A percentile compares a stretch with the other conserved stretches of the same genome.
Conservation (phyloP, 1,140 invertebrate genomes). For the Trypoxylus dichotomus region DNA sequence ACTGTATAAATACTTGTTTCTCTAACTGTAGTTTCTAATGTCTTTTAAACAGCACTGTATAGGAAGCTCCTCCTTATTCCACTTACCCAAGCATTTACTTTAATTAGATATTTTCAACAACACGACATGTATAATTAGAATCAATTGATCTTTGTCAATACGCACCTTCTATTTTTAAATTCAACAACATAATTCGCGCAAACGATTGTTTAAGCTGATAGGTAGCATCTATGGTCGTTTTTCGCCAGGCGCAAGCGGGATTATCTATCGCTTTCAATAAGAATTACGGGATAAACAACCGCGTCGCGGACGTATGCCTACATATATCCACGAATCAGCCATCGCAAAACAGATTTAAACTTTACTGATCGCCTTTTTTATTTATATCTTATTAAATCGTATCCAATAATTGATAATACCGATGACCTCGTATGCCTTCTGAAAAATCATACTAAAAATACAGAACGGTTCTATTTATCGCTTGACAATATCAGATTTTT, state of each 20-base stretch:
- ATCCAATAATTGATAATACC: slow-evolving; percentile 19
- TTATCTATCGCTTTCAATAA: slow-evolving; percentile 14
- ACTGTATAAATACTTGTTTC: too few relatives aligned
- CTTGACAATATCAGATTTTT: slow-evolving; percentile 16
- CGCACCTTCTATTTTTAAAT: neutral
- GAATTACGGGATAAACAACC: slow-evolving; percentile 10
- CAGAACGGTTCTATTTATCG: slow-evolving; percentile 4
- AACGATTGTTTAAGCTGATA: slow-evolving; percentile 5
- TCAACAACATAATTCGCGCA: neutral
- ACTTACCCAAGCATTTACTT: neutral
- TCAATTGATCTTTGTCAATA: neutral
- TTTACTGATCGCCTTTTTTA: slow-evolving; percentile 9
- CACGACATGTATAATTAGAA: slow-evolving; percentile 6
- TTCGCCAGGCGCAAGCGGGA: neutral
- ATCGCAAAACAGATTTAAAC: slow-evolving; percentile 15
- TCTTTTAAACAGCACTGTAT: too few relatives aligned
- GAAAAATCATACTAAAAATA: slow-evolving; percentile 8
- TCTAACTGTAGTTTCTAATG: too few relatives aligned
- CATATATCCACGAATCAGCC: neutral
- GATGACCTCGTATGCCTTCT: slow-evolving; percentile 18
- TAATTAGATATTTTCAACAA: neutral
- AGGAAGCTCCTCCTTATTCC: neutral
- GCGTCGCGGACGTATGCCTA: neutral
- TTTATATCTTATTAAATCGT: slow-evolving; percentile 19
- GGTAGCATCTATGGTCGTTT: neutral